phyloP scores from a whole-genome alignment of 2,113 vertebrate genomes.

The Polyodon spathula region DNA sequence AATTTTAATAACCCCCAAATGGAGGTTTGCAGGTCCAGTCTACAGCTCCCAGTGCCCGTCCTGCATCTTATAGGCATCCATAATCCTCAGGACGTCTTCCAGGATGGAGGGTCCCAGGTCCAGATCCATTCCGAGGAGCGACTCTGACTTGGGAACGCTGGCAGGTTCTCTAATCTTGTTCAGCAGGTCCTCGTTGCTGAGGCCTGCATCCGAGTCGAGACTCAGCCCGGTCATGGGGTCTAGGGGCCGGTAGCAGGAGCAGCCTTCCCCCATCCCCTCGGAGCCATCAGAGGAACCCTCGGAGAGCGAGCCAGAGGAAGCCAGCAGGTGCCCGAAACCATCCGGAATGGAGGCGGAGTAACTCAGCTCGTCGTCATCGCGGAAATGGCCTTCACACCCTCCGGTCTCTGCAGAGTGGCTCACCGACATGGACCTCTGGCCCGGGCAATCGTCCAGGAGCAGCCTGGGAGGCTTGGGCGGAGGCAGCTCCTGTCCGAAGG shows the following conservation, averaged over 20 bases:
- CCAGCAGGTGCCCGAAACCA: slow-evolving; percentile 35
- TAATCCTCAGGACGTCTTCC: slow-evolving; percentile 66
- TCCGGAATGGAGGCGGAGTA: slow-evolving; percentile 36
- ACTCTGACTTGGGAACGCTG: slow-evolving; percentile 46
- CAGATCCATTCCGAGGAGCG: slow-evolving; percentile 49
- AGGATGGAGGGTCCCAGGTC: slow-evolving; percentile 69
- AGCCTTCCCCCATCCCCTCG: slow-evolving; percentile 37
- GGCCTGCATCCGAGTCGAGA: slow-evolving; percentile 48
- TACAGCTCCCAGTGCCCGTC: slow-evolving; percentile 47
- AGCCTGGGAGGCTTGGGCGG: slow-evolving; percentile 68
- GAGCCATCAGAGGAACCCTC: slow-evolving; percentile 61
- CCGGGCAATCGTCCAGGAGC: slow-evolving; percentile 50
- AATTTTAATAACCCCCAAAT: too few relatives aligned
- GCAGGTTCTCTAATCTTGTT: slow-evolving; percentile 44
- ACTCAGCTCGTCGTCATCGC: slow-evolving; percentile 32
- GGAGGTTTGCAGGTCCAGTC: too few relatives aligned
- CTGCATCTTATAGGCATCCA: slow-evolving; percentile 60
- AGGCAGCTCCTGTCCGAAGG: slow-evolving; percentile 56
- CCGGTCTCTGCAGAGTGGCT: slow-evolving; percentile 25
- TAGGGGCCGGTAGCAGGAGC: slow-evolving; percentile 25
- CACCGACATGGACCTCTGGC: slow-evolving; percentile 37
- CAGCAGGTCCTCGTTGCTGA: slow-evolving; percentile 62
- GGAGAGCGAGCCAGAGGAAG: slow-evolving; percentile 53
- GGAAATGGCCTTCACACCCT: slow-evolving; percentile 28
- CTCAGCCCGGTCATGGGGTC: slow-evolving; percentile 44